Conservation (phyloP, 2,888 invertebrate genomes). For the Smittia aterrima region DNA sequence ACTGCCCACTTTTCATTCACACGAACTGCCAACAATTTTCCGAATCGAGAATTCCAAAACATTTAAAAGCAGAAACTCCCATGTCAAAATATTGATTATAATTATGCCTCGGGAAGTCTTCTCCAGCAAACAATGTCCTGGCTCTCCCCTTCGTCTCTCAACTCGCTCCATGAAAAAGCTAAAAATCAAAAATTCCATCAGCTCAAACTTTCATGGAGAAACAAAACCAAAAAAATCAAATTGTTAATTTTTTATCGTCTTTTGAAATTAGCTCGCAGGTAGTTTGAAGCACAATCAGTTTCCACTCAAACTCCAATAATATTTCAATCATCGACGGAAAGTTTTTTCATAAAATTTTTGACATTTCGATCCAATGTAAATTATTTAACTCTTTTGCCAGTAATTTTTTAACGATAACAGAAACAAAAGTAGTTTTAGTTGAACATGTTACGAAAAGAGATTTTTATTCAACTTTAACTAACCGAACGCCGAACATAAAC, state of each 20-base stretch:
- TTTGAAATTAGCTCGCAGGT: slow-evolving; percentile 1
- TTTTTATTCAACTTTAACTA: background rate
- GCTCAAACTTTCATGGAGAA: background rate
- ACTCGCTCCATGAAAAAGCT: background rate
- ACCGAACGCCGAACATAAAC: background rate
- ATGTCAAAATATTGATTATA: slow-evolving; percentile 36
- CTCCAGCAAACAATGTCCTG: background rate
- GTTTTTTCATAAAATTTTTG: too few species aligned
- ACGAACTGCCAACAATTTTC: background rate
- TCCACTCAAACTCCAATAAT: background rate
- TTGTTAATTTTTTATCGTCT: background rate
- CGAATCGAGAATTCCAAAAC: background rate
- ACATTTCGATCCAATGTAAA: background rate
- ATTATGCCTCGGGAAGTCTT: slow-evolving; percentile 16
- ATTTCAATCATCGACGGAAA: background rate
- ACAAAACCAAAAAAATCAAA: background rate
- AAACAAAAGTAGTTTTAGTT: background rate
- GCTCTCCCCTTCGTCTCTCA: background rate
- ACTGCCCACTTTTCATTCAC: background rate
- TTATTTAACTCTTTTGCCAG: background rate
- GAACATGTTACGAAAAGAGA: background rate
- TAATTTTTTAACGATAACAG: background rate
- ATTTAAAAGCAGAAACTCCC: background rate
- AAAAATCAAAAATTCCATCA: background rate
- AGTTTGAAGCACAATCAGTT: slow-evolving; percentile 1